Conservation (phyloP, 1,140 invertebrate genomes). For the Diorhabda carinulata region DNA sequence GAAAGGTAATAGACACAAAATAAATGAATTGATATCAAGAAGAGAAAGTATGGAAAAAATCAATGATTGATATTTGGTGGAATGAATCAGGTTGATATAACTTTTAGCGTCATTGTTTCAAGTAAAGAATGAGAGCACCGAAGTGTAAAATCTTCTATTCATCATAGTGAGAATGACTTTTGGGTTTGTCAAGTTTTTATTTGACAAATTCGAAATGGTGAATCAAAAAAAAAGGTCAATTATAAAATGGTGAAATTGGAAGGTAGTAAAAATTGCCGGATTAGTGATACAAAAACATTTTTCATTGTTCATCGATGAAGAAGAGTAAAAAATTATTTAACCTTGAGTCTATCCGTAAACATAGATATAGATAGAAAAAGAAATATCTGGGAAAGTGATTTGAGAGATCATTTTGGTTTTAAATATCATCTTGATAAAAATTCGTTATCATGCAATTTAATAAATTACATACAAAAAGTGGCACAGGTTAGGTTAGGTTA, state of each 20-base stretch:
- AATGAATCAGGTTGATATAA: too few species aligned
- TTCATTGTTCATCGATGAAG: neutral
- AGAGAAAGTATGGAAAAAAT: too few species aligned
- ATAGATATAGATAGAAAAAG: too few species aligned
- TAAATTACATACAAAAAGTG: too few species aligned
- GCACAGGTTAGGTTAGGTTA: too few species aligned
- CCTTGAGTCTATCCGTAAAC: neutral
- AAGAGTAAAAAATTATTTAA: neutral
- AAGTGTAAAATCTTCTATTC: neutral
- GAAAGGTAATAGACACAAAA: too few species aligned
- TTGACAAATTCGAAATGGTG: neutral
- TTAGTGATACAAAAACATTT: neutral
- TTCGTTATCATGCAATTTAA: too few species aligned
- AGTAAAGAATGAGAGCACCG: neutral
- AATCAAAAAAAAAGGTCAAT: neutral
- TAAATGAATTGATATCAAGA: too few species aligned
- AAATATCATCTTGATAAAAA: too few species aligned
- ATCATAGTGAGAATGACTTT: slow-evolving; percentile 1
- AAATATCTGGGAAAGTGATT: too few species aligned
- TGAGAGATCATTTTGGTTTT: too few species aligned
- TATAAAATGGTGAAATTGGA: neutral
- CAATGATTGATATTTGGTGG: too few species aligned
- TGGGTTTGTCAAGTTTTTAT: neutral
- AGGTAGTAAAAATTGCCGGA: neutral
- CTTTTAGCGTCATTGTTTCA: neutral